phyloP scores from a whole-genome alignment of 2,113 vertebrate species.

The Myotis brandtii region DNA sequence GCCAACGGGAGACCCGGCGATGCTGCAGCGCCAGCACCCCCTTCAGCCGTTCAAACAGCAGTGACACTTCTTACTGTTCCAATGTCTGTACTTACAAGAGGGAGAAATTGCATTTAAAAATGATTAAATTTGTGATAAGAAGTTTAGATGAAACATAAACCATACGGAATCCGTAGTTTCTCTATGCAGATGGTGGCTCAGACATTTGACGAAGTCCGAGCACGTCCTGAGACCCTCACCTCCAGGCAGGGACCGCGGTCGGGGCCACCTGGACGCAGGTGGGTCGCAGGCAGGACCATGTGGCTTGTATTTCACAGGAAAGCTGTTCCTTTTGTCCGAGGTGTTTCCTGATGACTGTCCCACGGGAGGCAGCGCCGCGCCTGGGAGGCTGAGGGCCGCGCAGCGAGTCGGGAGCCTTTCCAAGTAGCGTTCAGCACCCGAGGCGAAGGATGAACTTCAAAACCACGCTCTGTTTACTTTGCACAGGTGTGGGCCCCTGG shows the following conservation, averaged over 20 bases:
- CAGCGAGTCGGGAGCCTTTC: not conserved
- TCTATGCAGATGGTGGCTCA: not conserved
- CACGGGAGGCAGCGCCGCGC: not conserved
- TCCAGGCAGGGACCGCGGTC: too few species aligned
- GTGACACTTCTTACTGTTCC: not conserved
- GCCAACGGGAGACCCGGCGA: too few species aligned
- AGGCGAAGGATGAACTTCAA: not conserved
- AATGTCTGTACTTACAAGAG: not conserved
- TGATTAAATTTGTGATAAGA: not conserved
- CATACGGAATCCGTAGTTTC: not conserved
- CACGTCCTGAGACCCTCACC: not conserved
- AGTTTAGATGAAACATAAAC: not conserved
- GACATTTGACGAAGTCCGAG: not conserved
- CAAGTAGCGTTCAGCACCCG: not conserved
- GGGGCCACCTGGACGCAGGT: not conserved
- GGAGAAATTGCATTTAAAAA: not conserved
- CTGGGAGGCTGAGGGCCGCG: not conserved
- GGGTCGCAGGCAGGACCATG: too few species aligned
- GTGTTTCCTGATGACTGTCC: not conserved
- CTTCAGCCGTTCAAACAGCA: not conserved
- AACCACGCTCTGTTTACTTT: not conserved
- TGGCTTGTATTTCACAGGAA: not conserved
- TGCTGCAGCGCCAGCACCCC: not conserved
- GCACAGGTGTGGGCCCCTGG: not conserved
- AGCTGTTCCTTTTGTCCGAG: not conserved